Conservation (phyloP, 37 sponge, comb jelly and placozoan species). For the Chondrosia reniformis region DNA sequence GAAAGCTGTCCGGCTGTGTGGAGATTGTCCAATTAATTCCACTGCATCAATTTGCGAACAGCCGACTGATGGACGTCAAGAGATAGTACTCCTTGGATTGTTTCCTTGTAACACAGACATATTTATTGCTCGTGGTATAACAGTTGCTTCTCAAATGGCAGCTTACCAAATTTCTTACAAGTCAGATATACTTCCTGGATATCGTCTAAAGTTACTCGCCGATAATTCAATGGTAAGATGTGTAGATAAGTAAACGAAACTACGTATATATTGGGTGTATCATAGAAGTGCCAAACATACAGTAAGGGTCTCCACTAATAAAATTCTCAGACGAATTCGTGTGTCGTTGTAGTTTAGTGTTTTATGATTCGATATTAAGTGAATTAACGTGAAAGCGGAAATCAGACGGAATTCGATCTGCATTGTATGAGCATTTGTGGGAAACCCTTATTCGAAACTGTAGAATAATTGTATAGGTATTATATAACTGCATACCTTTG, state of each 20-base stretch:
- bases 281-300: too few species aligned
- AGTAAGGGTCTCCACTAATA: too few species aligned
- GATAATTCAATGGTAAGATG: slow-evolving; percentile 46
- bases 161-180: slow-evolving; percentile 15
- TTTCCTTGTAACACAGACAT: slow-evolving; percentile 38
- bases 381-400: too few species aligned
- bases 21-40: slow-evolving; percentile 6
- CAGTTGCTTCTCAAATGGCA: slow-evolving; percentile 59
- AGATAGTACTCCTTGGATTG: slow-evolving; percentile 34
- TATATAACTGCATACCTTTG: neutral
- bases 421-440: too few species aligned
- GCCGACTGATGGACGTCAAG: neutral
- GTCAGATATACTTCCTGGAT: slow-evolving; percentile 1
- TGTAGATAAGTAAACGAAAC: too few species aligned
- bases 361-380: too few species aligned
- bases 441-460: too few species aligned
- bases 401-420: too few species aligned
- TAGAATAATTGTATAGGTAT: too few species aligned
- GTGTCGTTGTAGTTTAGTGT: too few species aligned
- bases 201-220: slow-evolving; percentile 30
- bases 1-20: slow-evolving; percentile 25
- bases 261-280: too few species aligned
- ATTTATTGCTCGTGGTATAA: slow-evolving; percentile 37
- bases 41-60: slow-evolving; percentile 4
- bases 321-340: too few species aligned